phyloP scores from a whole-genome alignment of 2,797 vertebrate genomes.

The Enteromius mattozi region DNA sequence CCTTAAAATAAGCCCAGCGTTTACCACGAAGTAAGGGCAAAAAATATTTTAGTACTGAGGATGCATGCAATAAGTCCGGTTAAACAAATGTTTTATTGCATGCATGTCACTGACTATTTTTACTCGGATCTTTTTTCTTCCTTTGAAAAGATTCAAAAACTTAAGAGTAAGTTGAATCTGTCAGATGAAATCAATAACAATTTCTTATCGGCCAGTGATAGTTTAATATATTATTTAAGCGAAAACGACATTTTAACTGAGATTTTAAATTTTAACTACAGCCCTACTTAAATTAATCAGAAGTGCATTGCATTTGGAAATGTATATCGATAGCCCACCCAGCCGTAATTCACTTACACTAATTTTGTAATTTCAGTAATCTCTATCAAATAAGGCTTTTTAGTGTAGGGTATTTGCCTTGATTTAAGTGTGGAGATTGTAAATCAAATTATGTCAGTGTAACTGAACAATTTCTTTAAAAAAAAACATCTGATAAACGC shows the following conservation, averaged over 20 bases:
- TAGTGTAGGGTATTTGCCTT: neutral
- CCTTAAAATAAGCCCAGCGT: neutral
- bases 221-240: neutral
- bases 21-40: too few species aligned
- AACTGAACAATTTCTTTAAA: neutral
- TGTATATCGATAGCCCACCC: neutral
- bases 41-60: neutral
- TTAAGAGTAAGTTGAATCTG: neutral
- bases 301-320: neutral
- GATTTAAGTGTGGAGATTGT: neutral
- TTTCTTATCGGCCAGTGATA: neutral
- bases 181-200: neutral
- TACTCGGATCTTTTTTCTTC: neutral
- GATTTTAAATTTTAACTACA: too few species aligned
- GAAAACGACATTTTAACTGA: neutral
- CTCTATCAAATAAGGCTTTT: neutral
- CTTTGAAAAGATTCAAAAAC: neutral
- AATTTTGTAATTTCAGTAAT: neutral
- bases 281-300: neutral
- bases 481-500: neutral
- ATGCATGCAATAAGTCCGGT: neutral
- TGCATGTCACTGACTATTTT: neutral
- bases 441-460: slow-evolving; percentile 1
- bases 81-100: neutral
- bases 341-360: neutral